Conservation (phyloP, 2,797 vertebrate genomes). For the Macropus fuliginosus region DNA sequence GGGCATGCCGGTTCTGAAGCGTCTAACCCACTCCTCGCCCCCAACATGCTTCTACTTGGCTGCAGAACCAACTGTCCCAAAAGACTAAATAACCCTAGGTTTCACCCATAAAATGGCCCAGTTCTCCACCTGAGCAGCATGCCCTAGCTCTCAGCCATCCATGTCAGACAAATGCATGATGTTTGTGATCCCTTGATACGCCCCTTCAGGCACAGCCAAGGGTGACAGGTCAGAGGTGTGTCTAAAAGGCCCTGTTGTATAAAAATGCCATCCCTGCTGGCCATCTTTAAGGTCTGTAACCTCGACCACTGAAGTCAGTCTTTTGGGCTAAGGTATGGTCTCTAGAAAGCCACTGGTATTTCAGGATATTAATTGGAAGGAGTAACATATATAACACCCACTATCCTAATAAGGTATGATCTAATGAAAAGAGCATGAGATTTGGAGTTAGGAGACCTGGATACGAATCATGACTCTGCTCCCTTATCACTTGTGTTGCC, state of each 20-base stretch:
- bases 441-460: not conserved
- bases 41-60: fast-evolving
- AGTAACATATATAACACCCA: not conserved
- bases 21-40: not conserved
- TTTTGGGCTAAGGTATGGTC: not conserved
- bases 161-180: not conserved
- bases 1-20: not conserved
- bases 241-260: not conserved
- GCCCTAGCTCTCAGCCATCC: not conserved
- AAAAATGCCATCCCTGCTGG: not conserved
- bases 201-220: not conserved
- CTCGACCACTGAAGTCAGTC: not conserved
- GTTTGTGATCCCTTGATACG: not conserved
- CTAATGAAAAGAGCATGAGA: not conserved
- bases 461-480: not conserved
- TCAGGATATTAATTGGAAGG: not conserved
- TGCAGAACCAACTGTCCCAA: not conserved
- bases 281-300: not conserved
- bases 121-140: not conserved
- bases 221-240: not conserved
- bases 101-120: not conserved
- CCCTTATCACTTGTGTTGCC: not conserved
- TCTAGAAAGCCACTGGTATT: not conserved
- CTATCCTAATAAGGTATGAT: not conserved
- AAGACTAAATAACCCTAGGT: not conserved